Evolutionary conservation across 2,888 invertebrate genomes (phyloP), one percentile per base, ranked within the genome.

Genomic region (Zonitis immaculata): DNA sequence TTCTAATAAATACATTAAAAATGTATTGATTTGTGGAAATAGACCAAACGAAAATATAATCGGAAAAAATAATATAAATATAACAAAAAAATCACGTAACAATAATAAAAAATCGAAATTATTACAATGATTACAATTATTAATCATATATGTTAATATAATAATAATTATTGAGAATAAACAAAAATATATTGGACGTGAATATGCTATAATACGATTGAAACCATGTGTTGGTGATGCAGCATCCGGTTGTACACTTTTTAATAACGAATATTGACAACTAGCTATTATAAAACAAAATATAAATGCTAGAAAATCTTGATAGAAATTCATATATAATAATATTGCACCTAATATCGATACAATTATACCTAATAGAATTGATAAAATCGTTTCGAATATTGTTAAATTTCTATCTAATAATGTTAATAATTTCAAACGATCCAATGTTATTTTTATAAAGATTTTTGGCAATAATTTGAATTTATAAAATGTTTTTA

Each of bases 161-260:
- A 77, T 58, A 25, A 74, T 63, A 44, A 75, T 55, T 65, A 72
- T 79, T 6, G 88, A 84, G 67, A 91, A 89, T 35, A 95, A 69
- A 66, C 91, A 91, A 71, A 95, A 98, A 76, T 97, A 98, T 12
- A 95, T 88, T 5, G 97, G 93, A 57, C 95, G 83, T 18, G 94
- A 94, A 73, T 94, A 96, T 28, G 94, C 90, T 30, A 96, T 94
- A 66, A 95, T 87, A 66, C 92, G 87, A 74, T 98, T 98, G 71
- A 95, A 97, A 9, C 97, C 97, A 75, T 99, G 99, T 32, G 96
- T 95, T 0, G 99, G 98, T 2, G 98, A 98, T 0, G 98, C 91
- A 0, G 98, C 95, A 76, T 99, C 99, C 0, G 99, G 99, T 71
- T 99, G 99, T 1, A 99, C 99, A 63, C 96, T 96, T 78, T 97